phyloP scores from a whole-genome alignment of 1,140 invertebrate species.

The Camponotus vicinus region DNA sequence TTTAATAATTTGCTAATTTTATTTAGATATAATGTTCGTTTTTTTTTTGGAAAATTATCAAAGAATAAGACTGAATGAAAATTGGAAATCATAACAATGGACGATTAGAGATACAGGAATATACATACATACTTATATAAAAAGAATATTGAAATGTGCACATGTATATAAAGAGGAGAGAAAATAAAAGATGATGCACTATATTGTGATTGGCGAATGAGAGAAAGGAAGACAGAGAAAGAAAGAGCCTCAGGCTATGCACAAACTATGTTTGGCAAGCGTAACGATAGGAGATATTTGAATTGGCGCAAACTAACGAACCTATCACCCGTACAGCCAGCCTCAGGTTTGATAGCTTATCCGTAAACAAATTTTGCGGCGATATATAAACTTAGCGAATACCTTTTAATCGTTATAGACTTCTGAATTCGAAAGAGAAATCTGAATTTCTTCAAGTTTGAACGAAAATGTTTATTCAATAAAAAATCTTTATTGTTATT shows the following conservation, averaged over 20 bases:
- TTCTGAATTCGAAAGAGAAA: background rate
- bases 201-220: background rate
- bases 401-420: constrained; percentile 33
- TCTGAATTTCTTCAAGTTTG: background rate
- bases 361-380: constrained; percentile 49
- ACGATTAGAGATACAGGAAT: constrained; percentile 16
- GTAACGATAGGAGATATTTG: constrained; percentile 64
- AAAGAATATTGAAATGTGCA: background rate
- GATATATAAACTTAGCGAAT: constrained; percentile 29
- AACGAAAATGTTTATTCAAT: background rate
- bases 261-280: constrained; percentile 46
- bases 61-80: constrained; percentile 25
- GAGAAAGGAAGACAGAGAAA: constrained; percentile 50
- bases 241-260: constrained; percentile 63
- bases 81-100: background rate
- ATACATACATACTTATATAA: background rate
- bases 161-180: constrained; percentile 2
- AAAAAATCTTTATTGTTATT: background rate
- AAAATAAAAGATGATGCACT: too few relatives aligned
- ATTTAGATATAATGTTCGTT: background rate
- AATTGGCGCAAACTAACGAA: constrained; percentile 58
- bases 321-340: constrained; percentile 32
- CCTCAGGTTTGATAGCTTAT: constrained; percentile 51
- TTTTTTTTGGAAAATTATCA: background rate
- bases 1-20: constrained; percentile 49